Conservation (phyloP, 1,140 invertebrate genomes). For the Leptinotarsa lineolata region DNA sequence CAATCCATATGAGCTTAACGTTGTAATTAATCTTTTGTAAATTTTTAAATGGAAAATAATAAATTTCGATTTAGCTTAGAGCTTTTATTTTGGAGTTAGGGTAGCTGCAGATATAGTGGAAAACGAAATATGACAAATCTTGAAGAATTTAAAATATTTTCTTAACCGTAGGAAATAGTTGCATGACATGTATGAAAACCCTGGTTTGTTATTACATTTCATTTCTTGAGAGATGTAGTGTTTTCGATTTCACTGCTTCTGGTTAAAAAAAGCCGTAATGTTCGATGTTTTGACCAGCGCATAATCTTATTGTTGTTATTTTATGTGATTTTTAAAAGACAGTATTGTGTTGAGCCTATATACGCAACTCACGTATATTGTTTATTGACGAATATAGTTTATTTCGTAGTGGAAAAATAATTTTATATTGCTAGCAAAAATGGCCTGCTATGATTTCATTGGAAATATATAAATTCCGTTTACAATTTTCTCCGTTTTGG, state of each 20-base stretch:
- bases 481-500: no score
- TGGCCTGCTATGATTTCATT: neutral
- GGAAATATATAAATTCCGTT: no score
- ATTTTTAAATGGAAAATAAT: conserved; percentile 42
- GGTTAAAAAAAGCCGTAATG: neutral
- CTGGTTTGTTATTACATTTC: neutral
- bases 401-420: neutral
- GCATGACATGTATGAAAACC: neutral
- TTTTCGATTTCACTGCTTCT: neutral
- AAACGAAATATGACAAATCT: neutral
- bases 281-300: neutral
- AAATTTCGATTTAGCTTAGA: conserved; percentile 36
- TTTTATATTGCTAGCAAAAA: neutral
- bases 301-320: conserved; percentile 4
- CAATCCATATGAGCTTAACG: conserved; percentile 45
- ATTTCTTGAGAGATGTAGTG: conserved; percentile 2
- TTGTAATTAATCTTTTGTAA: conserved; percentile 42
- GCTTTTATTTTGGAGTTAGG: conserved; percentile 34
- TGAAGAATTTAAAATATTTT: conserved; percentile 25
- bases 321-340: conserved; percentile 37
- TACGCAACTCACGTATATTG: neutral
- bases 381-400: neutral
- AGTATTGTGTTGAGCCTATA: conserved; percentile 36
- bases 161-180: conserved; percentile 13
- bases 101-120: neutral